A percentile compares a stretch with the other conserved stretches of the same genome.
Conservation (phyloP, 2,888 invertebrate genomes). For the Lycocerus yunnanus region DNA sequence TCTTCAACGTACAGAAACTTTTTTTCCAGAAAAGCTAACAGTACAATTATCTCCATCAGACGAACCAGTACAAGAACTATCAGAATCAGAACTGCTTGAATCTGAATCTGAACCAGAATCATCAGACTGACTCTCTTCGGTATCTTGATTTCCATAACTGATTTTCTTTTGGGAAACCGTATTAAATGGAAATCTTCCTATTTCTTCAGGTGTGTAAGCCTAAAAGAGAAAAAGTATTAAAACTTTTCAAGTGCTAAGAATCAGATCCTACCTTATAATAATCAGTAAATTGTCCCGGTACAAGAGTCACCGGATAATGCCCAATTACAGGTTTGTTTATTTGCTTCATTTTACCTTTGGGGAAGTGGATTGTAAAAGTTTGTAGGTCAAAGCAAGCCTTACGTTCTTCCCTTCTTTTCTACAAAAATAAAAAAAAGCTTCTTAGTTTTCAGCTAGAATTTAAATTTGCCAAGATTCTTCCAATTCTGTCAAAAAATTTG, state of each 20-base stretch:
- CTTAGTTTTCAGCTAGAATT: too few relatives aligned
- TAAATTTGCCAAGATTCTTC: too few relatives aligned
- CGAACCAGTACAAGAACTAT: constrained; percentile 45
- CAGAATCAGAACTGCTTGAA: constrained; percentile 57
- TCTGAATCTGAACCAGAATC: constrained; percentile 58
- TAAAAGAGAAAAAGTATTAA: constrained; percentile 35
- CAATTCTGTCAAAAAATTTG: too few relatives aligned
- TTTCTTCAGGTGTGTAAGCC: constrained; percentile 77
- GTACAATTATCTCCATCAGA: constrained; percentile 33
- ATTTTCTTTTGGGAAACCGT: constrained; percentile 77
- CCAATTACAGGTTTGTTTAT: constrained; percentile 62
- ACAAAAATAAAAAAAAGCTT: constrained; percentile 14
- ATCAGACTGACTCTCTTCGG: constrained; percentile 59
- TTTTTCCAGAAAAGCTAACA: constrained; percentile 6
- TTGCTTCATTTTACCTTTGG: constrained; percentile 58
- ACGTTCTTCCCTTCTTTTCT: constrained; percentile 72
- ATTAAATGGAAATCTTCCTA: constrained; percentile 91
- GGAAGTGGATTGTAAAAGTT: constrained; percentile 83
- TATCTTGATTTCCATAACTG: constrained; percentile 57
- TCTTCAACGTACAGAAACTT: constrained; percentile 13
- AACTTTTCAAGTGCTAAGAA: neutral
- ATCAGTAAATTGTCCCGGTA: constrained; percentile 96
- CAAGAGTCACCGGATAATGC: constrained; percentile 88
- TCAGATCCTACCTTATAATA: constrained; percentile 64
- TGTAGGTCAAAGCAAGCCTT: constrained; percentile 90